Evolutionary conservation across 2,888 invertebrate species (phyloP).

Genomic region (Drosophila borealis): DNA sequence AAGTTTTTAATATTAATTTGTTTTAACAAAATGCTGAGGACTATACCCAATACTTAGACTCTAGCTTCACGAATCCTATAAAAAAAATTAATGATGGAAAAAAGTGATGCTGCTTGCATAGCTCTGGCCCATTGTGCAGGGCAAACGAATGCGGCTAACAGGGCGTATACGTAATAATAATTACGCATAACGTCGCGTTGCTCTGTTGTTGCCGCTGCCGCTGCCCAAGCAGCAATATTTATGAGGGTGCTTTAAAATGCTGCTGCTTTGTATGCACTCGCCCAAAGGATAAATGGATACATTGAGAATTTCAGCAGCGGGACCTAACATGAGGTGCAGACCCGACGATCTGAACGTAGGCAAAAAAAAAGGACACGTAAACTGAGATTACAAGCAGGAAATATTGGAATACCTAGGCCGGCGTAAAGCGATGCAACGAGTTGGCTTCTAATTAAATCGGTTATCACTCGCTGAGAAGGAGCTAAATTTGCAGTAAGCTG

Average conservation of each 20-base stretch:
- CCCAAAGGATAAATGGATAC: constrained; percentile 27
- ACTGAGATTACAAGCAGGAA: too few species aligned
- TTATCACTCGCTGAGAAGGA: too few species aligned
- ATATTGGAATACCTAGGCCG: too few species aligned
- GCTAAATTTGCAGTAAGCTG: too few species aligned
- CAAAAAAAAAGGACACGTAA: too few species aligned
- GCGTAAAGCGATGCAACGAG: too few species aligned
- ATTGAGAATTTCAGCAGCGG: neutral
- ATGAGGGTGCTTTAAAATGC: constrained; percentile 58
- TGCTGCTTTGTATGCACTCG: constrained; percentile 16
- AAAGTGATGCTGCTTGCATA: neutral
- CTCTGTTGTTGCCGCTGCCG: constrained; percentile 9
- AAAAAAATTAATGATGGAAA: too few species aligned
- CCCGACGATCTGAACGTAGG: neutral
- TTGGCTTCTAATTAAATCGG: too few species aligned
- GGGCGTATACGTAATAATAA: constrained; percentile 77
- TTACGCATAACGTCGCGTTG: constrained; percentile 50
- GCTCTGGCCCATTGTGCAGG: constrained; percentile 27
- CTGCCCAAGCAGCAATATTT: constrained; percentile 54
- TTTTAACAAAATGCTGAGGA: too few species aligned
- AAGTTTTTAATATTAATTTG: too few species aligned
- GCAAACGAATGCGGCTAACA: constrained; percentile 13
- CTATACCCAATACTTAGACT: too few species aligned
- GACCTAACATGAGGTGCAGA: neutral
- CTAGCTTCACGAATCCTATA: too few species aligned